These are phyloP conservation scores for Theretra japonica DNA, from an alignment of 2,888 invertebrate species.

Conservation along the genomic window DNA sequence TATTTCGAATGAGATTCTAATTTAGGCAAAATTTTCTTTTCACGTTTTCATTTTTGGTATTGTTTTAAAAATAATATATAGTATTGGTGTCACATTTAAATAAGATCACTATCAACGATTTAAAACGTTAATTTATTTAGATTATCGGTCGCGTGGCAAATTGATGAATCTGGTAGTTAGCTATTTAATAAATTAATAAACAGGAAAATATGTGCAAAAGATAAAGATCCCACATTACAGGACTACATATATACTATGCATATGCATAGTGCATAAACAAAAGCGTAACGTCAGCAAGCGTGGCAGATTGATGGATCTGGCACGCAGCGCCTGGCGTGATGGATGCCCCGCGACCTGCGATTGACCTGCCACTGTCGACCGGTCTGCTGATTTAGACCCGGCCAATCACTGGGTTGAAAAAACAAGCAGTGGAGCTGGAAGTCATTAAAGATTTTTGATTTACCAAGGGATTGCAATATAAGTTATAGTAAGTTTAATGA, in stretches of 20 bases:
- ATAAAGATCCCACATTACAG: no score
- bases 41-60: neutral
- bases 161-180: no score
- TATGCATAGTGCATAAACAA: constrained; percentile 28
- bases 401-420: constrained; percentile 12
- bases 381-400: constrained; percentile 35
- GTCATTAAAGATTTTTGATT: neutral
- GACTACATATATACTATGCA: no score
- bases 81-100: neutral
- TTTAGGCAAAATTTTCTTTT: neutral
- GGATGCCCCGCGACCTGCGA: constrained; percentile 45
- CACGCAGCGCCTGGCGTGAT: constrained; percentile 41
- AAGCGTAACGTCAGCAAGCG: constrained; percentile 30
- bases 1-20: neutral
- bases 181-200: no score
- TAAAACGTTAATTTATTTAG: neutral
- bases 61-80: no score
- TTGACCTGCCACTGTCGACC: constrained; percentile 44
- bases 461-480: neutral
- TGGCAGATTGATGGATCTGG: constrained; percentile 42
- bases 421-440: neutral
- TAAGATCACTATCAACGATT: neutral
- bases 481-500: neutral
- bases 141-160: no score
- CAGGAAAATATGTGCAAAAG: no score